phyloP scores from a whole-genome alignment of 2,113 vertebrate genomes.

The Penelope pileata region DNA sequence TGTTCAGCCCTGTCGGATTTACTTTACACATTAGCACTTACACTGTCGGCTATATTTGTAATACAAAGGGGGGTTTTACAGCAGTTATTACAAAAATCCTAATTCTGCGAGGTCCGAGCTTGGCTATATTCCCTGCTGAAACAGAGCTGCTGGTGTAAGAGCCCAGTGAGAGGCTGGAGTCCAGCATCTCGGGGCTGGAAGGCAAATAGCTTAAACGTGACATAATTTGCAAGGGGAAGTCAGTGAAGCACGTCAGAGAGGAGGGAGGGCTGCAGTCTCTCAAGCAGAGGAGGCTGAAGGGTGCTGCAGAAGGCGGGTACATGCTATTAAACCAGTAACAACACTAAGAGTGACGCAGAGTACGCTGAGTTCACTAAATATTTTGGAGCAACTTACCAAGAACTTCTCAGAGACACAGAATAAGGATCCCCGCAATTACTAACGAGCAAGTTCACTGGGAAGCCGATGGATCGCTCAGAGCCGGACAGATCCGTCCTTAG shows the following conservation, averaged over 20 bases:
- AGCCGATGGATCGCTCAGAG: not conserved
- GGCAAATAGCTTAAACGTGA: constrained; percentile 63
- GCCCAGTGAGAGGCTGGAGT: constrained; percentile 40
- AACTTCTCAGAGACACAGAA: not conserved
- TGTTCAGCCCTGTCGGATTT: not conserved
- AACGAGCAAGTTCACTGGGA: not conserved
- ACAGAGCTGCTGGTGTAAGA: constrained; percentile 63
- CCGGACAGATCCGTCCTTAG: not conserved
- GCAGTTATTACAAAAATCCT: constrained; percentile 54
- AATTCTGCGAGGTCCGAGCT: constrained; percentile 30
- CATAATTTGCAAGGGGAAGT: constrained; percentile 11
- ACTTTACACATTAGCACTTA: not conserved
- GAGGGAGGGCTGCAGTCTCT: not conserved
- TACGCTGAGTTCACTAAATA: not conserved
- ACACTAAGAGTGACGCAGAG: not conserved
- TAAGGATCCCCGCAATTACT: not conserved
- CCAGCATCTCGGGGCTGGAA: constrained; percentile 59
- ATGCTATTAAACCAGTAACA: not conserved
- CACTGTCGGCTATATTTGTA: not conserved
- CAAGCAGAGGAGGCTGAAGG: not conserved
- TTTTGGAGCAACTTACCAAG: constrained; percentile 36
- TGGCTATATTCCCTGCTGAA: constrained; percentile 64
- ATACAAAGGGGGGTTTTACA: constrained; percentile 36
- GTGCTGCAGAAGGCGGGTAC: not conserved
- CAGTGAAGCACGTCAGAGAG: constrained; percentile 22